Evolutionary conservation across 2,888 invertebrate species (phyloP).

Genomic region (Darwinula stevensoni): DNA sequence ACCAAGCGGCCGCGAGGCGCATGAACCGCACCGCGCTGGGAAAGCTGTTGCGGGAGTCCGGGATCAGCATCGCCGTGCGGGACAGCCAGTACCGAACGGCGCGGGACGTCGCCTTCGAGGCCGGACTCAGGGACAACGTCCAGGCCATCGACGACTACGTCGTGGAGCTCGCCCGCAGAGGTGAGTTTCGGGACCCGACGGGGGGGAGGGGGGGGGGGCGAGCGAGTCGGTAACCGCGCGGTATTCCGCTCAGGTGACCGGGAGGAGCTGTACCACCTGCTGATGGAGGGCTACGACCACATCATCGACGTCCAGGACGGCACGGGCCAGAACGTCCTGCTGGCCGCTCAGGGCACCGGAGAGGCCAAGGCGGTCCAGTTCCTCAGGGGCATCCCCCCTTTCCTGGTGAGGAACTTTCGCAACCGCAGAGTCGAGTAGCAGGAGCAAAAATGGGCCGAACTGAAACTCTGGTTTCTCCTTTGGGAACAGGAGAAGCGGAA

Average conservation of each 20-base stretch:
- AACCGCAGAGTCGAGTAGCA: background rate
- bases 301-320: constrained; percentile 38
- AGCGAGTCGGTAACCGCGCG: background rate
- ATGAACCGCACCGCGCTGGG: too few species aligned
- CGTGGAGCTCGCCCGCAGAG: constrained; percentile 40
- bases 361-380: constrained; percentile 34
- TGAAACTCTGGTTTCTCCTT: background rate
- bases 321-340: constrained; percentile 31
- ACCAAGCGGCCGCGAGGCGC: too few species aligned
- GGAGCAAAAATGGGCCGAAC: background rate
- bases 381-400: constrained; percentile 29
- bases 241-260: constrained; percentile 23
- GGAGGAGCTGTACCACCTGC: constrained; percentile 30
- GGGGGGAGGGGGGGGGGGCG: background rate
- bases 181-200: constrained; percentile 17
- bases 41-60: too few species aligned
- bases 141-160: constrained; percentile 51
- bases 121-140: constrained; percentile 44
- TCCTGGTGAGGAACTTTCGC: constrained; percentile 7
- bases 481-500: constrained; percentile 35
- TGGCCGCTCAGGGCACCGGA: constrained; percentile 33
- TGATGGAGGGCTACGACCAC: constrained; percentile 61
- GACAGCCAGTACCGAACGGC: constrained; percentile 65
- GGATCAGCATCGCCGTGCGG: too few species aligned
- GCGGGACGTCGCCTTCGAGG: constrained; percentile 50